phyloP scores from a whole-genome alignment of 2,797 vertebrate species.

The Potorous gilbertii region DNA sequence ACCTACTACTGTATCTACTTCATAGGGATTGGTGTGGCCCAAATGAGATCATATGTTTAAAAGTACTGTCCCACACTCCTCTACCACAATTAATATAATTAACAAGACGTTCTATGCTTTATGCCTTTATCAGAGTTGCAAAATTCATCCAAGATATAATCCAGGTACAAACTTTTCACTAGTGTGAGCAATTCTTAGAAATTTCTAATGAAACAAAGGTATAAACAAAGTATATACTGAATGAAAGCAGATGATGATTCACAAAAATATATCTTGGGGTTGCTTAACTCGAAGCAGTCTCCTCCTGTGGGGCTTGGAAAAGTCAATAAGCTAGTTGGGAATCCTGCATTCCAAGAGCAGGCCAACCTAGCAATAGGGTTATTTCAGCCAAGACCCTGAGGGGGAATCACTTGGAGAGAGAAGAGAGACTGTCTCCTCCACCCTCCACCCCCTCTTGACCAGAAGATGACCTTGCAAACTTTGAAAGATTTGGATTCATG shows the following conservation, averaged over 20 bases:
- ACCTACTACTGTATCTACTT: not conserved
- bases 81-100: not conserved
- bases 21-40: not conserved
- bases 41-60: not conserved
- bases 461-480: not conserved
- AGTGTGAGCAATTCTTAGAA: not conserved
- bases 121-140: not conserved
- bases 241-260: not conserved
- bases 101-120: not conserved
- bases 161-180: not conserved
- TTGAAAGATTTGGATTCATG: not conserved
- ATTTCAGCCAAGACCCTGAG: not conserved
- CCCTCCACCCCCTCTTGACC: not conserved
- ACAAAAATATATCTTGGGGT: not conserved
- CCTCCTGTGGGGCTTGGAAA: not conserved
- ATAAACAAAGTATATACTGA: not conserved
- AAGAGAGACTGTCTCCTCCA: not conserved
- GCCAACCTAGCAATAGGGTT: not conserved
- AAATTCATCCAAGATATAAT: not conserved
- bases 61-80: not conserved
- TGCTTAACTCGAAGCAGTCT: not conserved
- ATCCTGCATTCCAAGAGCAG: not conserved
- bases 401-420: not conserved
- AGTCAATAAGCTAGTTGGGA: not conserved
- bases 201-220: not conserved